Evolutionary conservation across 2,888 invertebrate species (phyloP).

Genomic region (Plusia festucae): DNA sequence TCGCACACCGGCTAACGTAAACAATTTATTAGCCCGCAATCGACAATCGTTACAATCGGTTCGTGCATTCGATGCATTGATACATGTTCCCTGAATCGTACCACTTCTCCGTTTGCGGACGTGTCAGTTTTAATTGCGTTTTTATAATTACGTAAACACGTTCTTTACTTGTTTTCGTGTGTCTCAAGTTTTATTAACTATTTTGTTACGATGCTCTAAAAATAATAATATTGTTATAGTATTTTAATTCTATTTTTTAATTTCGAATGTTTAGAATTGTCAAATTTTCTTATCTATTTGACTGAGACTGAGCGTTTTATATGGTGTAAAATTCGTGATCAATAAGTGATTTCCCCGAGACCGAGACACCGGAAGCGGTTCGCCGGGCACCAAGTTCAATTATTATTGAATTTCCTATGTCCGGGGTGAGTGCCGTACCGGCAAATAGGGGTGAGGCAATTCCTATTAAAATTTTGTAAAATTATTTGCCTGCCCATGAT

Average conservation of each 20-base stretch:
- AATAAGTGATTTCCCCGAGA: conserved; percentile 82
- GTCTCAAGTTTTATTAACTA: conserved; percentile 31
- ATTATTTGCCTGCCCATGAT: conserved; percentile 36
- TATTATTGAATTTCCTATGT: conserved; percentile 85
- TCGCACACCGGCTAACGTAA: conserved; percentile 79
- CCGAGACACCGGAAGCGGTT: conserved; percentile 83
- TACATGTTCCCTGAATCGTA: conserved; percentile 73
- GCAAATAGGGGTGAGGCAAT: conserved; percentile 54
- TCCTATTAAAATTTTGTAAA: conserved; percentile 58
- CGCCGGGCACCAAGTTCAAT: conserved; percentile 81
- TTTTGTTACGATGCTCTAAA: conserved; percentile 16
- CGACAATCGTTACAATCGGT: conserved; percentile 83
- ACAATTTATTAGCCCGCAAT: conserved; percentile 85
- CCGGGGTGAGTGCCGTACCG: conserved; percentile 58
- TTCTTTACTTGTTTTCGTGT: conserved; percentile 50
- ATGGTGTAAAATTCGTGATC: conserved; percentile 74
- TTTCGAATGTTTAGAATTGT: not conserved
- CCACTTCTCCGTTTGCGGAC: conserved; percentile 70
- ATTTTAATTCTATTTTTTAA: not conserved
- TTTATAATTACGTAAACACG: conserved; percentile 54
- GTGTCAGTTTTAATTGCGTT: conserved; percentile 72
- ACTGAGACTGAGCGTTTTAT: conserved; percentile 41
- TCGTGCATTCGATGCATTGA: conserved; percentile 77
- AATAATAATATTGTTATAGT: not conserved
- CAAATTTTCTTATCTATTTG: conserved; percentile 32